These are phyloP conservation scores for Scytalopus superciliaris DNA, from an alignment of 2,113 vertebrate genomes.

Conservation along the genomic window DNA sequence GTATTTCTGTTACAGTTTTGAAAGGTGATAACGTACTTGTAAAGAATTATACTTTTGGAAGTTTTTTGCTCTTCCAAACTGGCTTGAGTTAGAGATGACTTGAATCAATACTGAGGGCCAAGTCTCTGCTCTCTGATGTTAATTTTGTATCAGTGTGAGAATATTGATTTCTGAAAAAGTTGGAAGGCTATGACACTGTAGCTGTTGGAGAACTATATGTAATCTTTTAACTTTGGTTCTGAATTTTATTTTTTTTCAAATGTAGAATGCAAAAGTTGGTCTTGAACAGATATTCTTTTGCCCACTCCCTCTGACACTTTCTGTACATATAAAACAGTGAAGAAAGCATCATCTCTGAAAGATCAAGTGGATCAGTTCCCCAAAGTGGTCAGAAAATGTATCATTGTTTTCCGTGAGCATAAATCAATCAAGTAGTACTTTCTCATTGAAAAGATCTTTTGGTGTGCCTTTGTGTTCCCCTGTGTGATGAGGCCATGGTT, in stretches of 20 bases:
- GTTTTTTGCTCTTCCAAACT: not conserved
- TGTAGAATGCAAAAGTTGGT: not conserved
- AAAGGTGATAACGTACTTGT: not conserved
- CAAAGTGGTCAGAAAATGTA: not conserved
- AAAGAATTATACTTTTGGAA: not conserved
- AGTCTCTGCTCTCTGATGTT: not conserved
- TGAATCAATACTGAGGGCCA: not conserved
- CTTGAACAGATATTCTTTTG: not conserved
- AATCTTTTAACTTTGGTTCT: not conserved
- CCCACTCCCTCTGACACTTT: fast-evolving
- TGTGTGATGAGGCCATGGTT: not conserved
- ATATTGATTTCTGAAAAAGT: not conserved
- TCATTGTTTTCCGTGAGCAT: not conserved
- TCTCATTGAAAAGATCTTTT: not conserved
- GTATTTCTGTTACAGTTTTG: not conserved
- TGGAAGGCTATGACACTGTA: not conserved
- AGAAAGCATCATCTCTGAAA: not conserved
- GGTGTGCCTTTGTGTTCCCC: not conserved
- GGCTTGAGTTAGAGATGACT: not conserved
- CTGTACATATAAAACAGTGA: not conserved
- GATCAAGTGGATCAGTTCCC: not conserved
- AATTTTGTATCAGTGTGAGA: not conserved
- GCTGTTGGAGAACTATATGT: not conserved
- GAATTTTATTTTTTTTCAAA: not conserved
- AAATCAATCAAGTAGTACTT: not conserved